Conservation (phyloP, 2,113 vertebrate genomes). For the Bos javanicus region DNA sequence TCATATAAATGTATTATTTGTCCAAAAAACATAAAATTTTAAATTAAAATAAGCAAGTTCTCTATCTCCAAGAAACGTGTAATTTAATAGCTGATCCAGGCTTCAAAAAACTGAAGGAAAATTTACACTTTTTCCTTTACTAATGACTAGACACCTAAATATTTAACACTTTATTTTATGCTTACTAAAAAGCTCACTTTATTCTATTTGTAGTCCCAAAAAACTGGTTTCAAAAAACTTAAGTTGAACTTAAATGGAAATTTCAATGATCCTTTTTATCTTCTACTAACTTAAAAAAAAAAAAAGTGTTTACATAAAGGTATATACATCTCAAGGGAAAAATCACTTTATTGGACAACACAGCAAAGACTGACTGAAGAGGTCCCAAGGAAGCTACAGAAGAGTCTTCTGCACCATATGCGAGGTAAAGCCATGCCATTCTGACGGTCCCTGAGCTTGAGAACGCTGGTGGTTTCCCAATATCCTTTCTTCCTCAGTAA, state of each 20-base stretch:
- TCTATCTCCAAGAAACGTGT: background rate
- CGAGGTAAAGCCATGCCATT: background rate
- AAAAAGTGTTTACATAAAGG: background rate
- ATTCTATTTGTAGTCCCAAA: background rate
- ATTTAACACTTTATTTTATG: background rate
- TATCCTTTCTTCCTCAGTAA: background rate
- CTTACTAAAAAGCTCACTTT: background rate
- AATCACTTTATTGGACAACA: background rate
- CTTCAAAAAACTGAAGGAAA: background rate
- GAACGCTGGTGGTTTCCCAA: background rate
- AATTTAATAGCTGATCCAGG: background rate
- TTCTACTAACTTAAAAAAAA: background rate
- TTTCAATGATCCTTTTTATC: background rate
- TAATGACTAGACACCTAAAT: background rate
- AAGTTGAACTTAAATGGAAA: slow-evolving; percentile 11
- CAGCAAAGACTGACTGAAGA: background rate
- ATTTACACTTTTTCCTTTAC: background rate
- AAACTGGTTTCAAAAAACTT: background rate
- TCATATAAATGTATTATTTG: background rate
- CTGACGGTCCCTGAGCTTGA: background rate
- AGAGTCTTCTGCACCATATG: background rate
- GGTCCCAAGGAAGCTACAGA: background rate
- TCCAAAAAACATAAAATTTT: background rate
- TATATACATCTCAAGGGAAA: background rate
- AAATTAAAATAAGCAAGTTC: background rate